Evolutionary conservation across 2,113 vertebrate species (phyloP).

Genomic region (Xyliphius kryptos): DNA sequence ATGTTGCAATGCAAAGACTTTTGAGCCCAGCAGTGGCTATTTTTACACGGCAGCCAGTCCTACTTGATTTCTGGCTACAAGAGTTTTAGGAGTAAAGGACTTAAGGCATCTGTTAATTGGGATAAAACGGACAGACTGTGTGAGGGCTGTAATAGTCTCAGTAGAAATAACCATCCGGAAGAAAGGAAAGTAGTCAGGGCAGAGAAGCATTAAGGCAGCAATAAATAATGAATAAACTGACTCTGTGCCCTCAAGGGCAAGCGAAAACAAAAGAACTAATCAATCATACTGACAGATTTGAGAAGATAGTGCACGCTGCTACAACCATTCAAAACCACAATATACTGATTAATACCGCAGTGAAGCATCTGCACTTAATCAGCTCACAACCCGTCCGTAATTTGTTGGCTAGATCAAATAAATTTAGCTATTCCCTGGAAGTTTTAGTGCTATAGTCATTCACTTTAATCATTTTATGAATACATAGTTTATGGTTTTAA

Average conservation of each 20-base stretch:
- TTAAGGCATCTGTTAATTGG: conserved; percentile 18
- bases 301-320: conserved; percentile 19
- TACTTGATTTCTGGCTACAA: not conserved
- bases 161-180: conserved; percentile 36
- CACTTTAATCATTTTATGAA: no score
- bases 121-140: conserved; percentile 21
- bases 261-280: conserved; percentile 41
- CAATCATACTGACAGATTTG: conserved; percentile 36
- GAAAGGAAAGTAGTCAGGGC: conserved; percentile 18
- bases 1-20: no score
- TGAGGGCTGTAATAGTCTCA: conserved; percentile 35
- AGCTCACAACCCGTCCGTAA: not conserved
- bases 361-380: not conserved
- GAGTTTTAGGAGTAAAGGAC: conserved; percentile 1
- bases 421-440: no score
- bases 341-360: conserved; percentile 12
- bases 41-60: no score
- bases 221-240: conserved; percentile 45
- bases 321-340: conserved; percentile 24
- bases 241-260: conserved; percentile 37
- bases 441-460: no score
- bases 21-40: no score
- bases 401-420: not conserved
- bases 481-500: not conserved
- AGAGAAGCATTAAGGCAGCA: conserved; percentile 31